Evolutionary conservation across 2,797 vertebrate species (phyloP).

Genomic region (Chaetophractus vellerosus): DNA sequence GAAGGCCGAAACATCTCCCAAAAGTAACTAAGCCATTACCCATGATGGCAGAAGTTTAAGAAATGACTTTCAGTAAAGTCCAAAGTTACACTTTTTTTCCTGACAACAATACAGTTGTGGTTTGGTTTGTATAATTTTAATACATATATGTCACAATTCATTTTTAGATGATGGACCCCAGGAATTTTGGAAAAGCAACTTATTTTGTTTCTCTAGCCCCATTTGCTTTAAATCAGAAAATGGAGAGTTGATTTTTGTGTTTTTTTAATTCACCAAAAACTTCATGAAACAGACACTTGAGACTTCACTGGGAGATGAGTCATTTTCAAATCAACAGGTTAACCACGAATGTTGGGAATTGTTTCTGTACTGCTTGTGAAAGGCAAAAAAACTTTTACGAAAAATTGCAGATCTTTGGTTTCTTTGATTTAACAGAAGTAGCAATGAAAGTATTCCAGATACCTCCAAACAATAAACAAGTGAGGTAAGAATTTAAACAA

Average conservation of each 20-base stretch:
- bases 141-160: neutral
- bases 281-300: neutral
- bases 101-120: neutral
- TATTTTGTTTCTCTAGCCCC: neutral
- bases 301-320: neutral
- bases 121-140: neutral
- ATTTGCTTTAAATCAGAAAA: conserved; percentile 61
- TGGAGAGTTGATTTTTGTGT: neutral
- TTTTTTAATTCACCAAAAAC: conserved; percentile 1
- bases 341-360: neutral
- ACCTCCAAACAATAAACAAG: neutral
- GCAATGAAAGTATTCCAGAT: too few relatives aligned
- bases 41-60: neutral
- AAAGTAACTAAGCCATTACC: conserved; percentile 1
- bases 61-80: conserved; percentile 23
- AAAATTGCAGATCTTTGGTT: conserved; percentile 20
- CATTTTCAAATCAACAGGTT: neutral
- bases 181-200: neutral
- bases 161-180: conserved; percentile 1
- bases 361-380: neutral
- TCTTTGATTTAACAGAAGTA: neutral
- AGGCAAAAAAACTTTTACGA: neutral
- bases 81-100: neutral
- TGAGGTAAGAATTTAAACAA: conserved; percentile 30
- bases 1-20: neutral